Evolutionary conservation across 2,797 vertebrate genomes (phyloP).

Genomic region (Knipowitschia caucasica): DNA sequence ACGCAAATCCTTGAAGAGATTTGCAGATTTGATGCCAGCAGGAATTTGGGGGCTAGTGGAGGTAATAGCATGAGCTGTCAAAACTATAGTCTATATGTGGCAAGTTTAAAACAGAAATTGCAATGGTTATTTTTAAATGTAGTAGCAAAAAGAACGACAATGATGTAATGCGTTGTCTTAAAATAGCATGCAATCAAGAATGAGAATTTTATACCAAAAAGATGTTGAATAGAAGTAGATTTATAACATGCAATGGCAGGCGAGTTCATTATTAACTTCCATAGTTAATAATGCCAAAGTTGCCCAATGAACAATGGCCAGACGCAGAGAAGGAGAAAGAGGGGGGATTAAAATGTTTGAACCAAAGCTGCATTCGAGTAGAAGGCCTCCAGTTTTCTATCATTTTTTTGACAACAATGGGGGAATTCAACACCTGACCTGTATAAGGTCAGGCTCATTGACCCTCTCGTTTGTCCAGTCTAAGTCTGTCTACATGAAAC

Average conservation of each 20-base stretch:
- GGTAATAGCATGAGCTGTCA: neutral
- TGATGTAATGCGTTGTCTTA: neutral
- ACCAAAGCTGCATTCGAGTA: neutral
- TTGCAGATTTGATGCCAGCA: neutral
- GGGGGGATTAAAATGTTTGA: neutral
- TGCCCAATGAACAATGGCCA: neutral
- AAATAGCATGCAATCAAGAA: neutral
- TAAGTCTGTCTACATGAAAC: neutral
- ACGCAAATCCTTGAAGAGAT: neutral
- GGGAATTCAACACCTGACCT: constrained; percentile 58
- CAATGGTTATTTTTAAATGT: neutral
- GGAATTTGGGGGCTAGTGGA: neutral
- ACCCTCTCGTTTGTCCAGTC: constrained; percentile 39
- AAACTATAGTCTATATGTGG: too few species aligned
- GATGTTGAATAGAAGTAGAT: neutral
- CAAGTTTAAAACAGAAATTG: too few species aligned
- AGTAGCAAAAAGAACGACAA: neutral
- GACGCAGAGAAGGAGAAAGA: neutral
- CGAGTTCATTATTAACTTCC: constrained; percentile 1
- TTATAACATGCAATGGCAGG: neutral
- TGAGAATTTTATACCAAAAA: neutral
- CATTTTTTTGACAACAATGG: constrained; percentile 28
- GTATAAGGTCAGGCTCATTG: constrained; percentile 52
- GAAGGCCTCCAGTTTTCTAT: neutral
- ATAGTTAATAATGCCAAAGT: neutral